Base-by-base conservation (phyloP, 2,113 vertebrate species). In the Gymnocephalus cernua region DNA sequence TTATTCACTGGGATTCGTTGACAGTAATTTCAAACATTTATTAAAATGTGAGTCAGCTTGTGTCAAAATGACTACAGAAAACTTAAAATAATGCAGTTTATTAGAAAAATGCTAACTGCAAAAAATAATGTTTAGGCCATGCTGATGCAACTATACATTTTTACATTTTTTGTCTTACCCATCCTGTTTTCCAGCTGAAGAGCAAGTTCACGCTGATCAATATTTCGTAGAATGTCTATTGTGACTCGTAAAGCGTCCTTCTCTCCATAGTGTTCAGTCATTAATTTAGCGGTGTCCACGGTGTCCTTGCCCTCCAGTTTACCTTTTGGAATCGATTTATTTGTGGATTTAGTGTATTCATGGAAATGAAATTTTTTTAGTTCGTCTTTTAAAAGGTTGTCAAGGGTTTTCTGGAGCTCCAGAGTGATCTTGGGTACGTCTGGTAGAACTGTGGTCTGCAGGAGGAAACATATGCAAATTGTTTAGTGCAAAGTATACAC, bases 131-230 rank as follows among this genome's bases (percentile, higher is more conserved):
- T 35, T 9, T 4, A 41, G 38, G 38, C 38, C 16, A 35, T 35
- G 29, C 5, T 15, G 2, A 38, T 38, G 13, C 13, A 54, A 10
- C 3, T 19, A 47, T 25, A 23, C 0, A 18, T 44, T 12, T 38
- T 41, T 9, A n/a, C 7, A 38, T 27, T 67, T 9, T 27, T 80
- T 38, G 1, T 63, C 82, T 88, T 84, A 92, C 89, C 83, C 9
- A 3, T 69, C 0, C 1, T 45, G 1, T 47, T 14, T 54, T 80
- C 70, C 59, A 92, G 41, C 0, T 59, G 6, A 57, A 0, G 0
- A 19, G 41, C 80, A 4, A 87, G 84, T 0, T 1, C 0, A 21
- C 1, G 0, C 27, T 79, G 82, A 56, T 16, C 0, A 3, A 89
- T 87, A 1, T 65, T 0, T 2, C 1, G 21, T 0, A 92, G 86